A percentile compares a stretch with the other conserved stretches of the same genome.
Evolutionary conservation across 2,797 vertebrate genomes (phyloP).

Genomic region (Mormyrops attenuatus): DNA sequence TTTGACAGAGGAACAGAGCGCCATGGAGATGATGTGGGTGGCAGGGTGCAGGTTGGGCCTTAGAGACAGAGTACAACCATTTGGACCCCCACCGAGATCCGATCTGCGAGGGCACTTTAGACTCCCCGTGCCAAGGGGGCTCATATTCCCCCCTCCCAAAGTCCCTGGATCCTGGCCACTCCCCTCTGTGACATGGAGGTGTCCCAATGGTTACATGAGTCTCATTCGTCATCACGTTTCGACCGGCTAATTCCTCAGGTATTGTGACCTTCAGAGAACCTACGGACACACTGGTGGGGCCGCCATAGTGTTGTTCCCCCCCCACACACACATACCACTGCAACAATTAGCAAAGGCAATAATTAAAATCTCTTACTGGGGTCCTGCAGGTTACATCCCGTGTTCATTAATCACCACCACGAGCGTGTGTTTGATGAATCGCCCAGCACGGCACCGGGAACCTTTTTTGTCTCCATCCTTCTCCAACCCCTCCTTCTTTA

Average conservation of each 20-base stretch:
- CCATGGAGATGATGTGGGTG: not conserved
- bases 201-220: not conserved
- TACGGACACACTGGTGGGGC: not conserved
- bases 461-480: not conserved
- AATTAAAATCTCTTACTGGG: slow-evolving; percentile 24
- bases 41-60: not conserved
- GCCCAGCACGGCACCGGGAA: not conserved
- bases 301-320: not conserved
- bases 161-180: not conserved
- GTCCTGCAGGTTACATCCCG: slow-evolving; percentile 19
- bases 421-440: slow-evolving; percentile 22
- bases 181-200: not conserved
- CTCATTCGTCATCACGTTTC: not conserved
- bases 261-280: slow-evolving; percentile 14
- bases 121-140: not conserved
- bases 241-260: not conserved
- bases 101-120: not conserved
- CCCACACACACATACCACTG: not conserved
- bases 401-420: slow-evolving; percentile 22
- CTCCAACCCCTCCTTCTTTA: not conserved
- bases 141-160: not conserved
- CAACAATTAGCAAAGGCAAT: slow-evolving; percentile 26
- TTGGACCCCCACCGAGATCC: not conserved
- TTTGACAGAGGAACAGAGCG: not conserved
- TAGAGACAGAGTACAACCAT: not conserved